Evolutionary conservation across 2,113 vertebrate genomes (phyloP).

Genomic region (Theropithecus gelada): DNA sequence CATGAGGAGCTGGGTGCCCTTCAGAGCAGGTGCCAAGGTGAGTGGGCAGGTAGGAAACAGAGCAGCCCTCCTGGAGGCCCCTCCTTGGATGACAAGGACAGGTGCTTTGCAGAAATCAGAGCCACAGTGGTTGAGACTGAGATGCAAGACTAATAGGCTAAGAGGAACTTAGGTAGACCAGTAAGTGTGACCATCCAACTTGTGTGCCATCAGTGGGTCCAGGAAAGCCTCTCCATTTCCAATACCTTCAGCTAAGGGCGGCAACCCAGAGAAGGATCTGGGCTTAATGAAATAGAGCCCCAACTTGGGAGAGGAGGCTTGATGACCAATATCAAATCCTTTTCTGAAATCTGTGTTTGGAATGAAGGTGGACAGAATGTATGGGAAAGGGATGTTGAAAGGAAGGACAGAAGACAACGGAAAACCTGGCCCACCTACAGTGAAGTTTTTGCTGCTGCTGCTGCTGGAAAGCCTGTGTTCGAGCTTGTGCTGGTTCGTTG

Average conservation of each 20-base stretch:
- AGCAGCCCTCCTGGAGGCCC: not conserved
- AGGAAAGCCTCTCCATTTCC: not conserved
- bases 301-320: not conserved
- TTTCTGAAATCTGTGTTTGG: not conserved
- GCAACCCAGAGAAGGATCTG: not conserved
- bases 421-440: not conserved
- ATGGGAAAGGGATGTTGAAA: not conserved
- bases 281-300: not conserved
- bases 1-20: not conserved
- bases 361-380: not conserved
- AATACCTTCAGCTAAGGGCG: not conserved
- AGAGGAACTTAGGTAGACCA: not conserved
- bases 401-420: not conserved
- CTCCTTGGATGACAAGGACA: not conserved
- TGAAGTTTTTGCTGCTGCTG: not conserved
- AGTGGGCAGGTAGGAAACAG: not conserved
- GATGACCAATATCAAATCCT: not conserved
- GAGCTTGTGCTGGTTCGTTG: not conserved
- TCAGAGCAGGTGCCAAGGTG: not conserved
- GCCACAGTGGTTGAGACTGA: not conserved
- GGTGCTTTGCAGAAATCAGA: not conserved
- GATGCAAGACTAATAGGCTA: fast-evolving
- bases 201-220: not conserved
- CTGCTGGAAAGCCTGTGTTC: not conserved
- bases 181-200: not conserved